Conservation (phyloP, 2,888 invertebrate genomes). For the Pseudococcus longispinus region DNA sequence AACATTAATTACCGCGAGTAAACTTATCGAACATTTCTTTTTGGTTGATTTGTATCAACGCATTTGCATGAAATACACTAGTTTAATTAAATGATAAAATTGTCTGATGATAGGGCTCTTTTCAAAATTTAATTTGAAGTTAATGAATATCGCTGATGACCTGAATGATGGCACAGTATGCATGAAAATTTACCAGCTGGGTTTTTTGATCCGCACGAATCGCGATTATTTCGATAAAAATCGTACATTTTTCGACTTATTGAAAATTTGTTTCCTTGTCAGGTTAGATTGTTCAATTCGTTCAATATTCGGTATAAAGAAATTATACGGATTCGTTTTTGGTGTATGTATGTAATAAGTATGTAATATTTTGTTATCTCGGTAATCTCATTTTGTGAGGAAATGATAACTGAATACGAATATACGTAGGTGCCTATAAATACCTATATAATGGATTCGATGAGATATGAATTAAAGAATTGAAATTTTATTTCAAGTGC, state of each 20-base stretch:
- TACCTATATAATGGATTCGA: too few relatives aligned
- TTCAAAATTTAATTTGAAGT: constrained; percentile 2
- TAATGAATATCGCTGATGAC: constrained; percentile 19
- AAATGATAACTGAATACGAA: neutral
- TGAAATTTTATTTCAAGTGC: too few relatives aligned
- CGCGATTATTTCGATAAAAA: neutral
- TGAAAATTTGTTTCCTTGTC: neutral
- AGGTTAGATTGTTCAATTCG: neutral
- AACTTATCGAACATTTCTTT: constrained; percentile 10
- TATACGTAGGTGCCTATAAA: neutral
- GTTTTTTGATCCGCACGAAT: neutral
- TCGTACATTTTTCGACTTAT: neutral
- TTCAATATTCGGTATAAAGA: neutral
- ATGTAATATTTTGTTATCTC: neutral
- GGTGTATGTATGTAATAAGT: too few relatives aligned
- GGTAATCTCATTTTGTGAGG: neutral
- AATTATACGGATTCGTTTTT: neutral
- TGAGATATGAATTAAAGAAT: too few relatives aligned
- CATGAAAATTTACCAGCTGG: neutral
- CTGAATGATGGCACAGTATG: neutral
- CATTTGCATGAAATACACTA: constrained; percentile 26
- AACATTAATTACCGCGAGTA: constrained; percentile 9
- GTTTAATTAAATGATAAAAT: constrained; percentile 39
- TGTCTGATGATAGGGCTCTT: constrained; percentile 24
- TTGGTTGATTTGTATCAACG: constrained; percentile 22